Evolutionary conservation across 1,140 invertebrate species (phyloP), one percentile per base, ranked within the genome.

Genomic region (Cotesia typhae): DNA sequence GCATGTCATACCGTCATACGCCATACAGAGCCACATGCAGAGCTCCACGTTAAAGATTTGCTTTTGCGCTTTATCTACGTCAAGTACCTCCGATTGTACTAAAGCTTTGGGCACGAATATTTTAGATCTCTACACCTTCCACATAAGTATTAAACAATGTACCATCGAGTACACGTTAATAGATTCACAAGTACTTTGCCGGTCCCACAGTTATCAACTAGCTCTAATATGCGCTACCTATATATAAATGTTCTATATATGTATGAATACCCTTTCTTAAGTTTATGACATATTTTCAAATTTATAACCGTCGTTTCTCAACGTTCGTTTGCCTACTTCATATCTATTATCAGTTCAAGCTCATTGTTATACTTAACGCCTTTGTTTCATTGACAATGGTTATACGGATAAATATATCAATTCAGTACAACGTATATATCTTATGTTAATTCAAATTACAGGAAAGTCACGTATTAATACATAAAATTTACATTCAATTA

Each of bases 161-260:
- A 70, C 83, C 79, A 85, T 85, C 84, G 81, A 82, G 81, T 84
- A 82, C 84, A 80, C 83, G 84, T 81, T 83, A 87, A 84, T 77
- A 80, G 78, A 75, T 73, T 76, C 74, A 83, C 79, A 80, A 87
- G 85, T 83, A 77, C 77, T 72, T 28, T 76, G 70, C 74, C 61
- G 53, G n/a, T 73, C 75, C 72, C 63, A 70, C 75, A 55, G 47
- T 20, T 55, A 52, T 37, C 9, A 4, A 9, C 28, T 28, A 28
- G 28, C 28, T 28, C 28, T 28, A 28, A 28, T 28, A 28, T 28
- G 28, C 1, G 28, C 28, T 28, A 28, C 28, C 28, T 3, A 41
- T 9, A 17, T 37, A 12, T 38, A n/a, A 7, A 10, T 7, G 14
- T 7, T 61, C 3, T 36, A 10, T 65, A 4, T 74, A 74, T 84